These are phyloP conservation scores for Molanna angustata DNA, from an alignment of 2,888 invertebrate genomes.

Conservation along the genomic window DNA sequence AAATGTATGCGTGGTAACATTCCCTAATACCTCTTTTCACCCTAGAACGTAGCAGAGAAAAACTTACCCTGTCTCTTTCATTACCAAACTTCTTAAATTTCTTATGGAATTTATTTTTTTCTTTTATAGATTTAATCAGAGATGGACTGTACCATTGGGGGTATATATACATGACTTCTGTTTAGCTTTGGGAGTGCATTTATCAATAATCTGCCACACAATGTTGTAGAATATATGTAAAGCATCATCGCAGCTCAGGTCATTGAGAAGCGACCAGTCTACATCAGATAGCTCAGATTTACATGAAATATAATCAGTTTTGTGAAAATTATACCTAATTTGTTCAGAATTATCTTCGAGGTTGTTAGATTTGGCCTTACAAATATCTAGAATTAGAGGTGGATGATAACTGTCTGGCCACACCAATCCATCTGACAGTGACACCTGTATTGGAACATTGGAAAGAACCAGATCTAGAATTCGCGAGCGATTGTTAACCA, in stretches of 20 bases:
- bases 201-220: not conserved
- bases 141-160: not conserved
- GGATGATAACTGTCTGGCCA: not conserved
- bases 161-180: no score
- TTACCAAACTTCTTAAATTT: no score
- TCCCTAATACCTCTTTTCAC: no score
- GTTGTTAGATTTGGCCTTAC: not conserved
- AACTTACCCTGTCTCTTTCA: no score
- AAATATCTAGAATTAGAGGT: not conserved
- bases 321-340: not conserved
- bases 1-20: no score
- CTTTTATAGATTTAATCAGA: not conserved
- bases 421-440: not conserved
- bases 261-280: not conserved
- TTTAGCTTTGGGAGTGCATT: not conserved
- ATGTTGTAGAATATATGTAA: not conserved
- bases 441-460: constrained; percentile 2
- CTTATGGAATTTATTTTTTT: not conserved
- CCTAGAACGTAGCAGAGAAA: no score
- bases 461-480: not conserved
- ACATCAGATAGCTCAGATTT: not conserved
- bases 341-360: not conserved
- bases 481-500: not conserved
- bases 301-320: not conserved
- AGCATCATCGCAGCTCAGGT: not conserved